phyloP scores from a whole-genome alignment of 2,888 invertebrate genomes.

The Limenitis arthemis region DNA sequence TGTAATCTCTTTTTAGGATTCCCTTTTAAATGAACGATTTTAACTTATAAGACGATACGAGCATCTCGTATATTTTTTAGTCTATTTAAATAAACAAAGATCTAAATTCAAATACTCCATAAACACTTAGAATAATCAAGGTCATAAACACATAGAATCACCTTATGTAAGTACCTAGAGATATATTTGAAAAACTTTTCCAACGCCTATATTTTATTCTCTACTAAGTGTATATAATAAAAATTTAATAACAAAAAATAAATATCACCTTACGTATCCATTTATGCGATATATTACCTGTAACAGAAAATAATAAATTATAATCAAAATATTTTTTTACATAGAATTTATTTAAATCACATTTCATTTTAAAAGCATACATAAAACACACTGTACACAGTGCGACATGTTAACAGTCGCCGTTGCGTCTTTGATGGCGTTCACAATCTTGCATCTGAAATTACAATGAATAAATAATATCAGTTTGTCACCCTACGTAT shows the following conservation, averaged over 20 bases:
- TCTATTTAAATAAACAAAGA: too few species aligned
- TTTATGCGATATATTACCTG: slow-evolving; percentile 10
- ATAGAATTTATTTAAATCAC: neutral
- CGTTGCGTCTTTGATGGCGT: slow-evolving; percentile 20
- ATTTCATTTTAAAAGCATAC: neutral
- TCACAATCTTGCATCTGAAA: slow-evolving; percentile 21
- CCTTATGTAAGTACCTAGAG: too few species aligned
- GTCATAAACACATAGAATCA: too few species aligned
- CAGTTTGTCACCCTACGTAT: neutral
- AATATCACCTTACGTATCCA: neutral
- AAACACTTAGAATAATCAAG: too few species aligned
- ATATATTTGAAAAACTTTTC: too few species aligned
- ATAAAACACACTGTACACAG: slow-evolving; percentile 30
- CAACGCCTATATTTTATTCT: too few species aligned
- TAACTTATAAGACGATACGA: neutral
- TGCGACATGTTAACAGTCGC: slow-evolving; percentile 52
- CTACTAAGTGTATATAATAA: too few species aligned
- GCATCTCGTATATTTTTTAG: too few species aligned
- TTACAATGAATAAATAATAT: slow-evolving; percentile 2
- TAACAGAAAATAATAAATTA: neutral
- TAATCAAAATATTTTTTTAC: neutral
- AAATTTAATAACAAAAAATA: neutral
- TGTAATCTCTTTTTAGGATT: neutral
- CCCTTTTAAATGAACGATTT: neutral
- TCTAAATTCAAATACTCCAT: too few species aligned